These are phyloP conservation scores for Arnoldichthys spilopterus DNA, from an alignment of 2,797 vertebrate species.

Conservation along the genomic window DNA sequence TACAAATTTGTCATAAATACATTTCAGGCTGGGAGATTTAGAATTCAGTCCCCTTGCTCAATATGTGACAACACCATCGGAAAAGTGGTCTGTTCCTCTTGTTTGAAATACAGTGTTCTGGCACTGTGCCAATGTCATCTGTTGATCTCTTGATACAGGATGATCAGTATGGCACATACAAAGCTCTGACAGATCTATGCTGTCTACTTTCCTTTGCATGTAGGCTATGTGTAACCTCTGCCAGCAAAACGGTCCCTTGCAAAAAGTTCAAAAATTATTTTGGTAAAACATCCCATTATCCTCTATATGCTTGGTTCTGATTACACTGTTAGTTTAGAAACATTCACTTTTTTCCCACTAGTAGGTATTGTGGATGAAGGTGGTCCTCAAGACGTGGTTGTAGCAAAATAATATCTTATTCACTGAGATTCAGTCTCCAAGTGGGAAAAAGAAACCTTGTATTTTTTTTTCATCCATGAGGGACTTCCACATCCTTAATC, in stretches of 20 bases:
- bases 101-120: constrained; percentile 60
- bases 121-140: constrained; percentile 60
- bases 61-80: constrained; percentile 72
- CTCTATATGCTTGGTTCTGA: constrained; percentile 72
- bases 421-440: constrained; percentile 69
- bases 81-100: constrained; percentile 53
- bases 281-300: constrained; percentile 65
- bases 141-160: constrained; percentile 68
- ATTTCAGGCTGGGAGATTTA: constrained; percentile 87
- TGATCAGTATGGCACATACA: constrained; percentile 76
- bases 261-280: constrained; percentile 63
- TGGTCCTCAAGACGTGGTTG: constrained; percentile 77
- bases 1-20: constrained; percentile 94
- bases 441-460: constrained; percentile 48
- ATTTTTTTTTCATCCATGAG: constrained; percentile 25
- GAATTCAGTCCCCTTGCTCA: constrained; percentile 66
- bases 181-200: constrained; percentile 68
- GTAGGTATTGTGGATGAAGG: constrained; percentile 70
- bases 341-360: constrained; percentile 79
- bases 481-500: constrained; percentile 34
- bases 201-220: constrained; percentile 54
- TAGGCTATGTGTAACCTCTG: constrained; percentile 61
- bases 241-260: constrained; percentile 45
- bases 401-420: constrained; percentile 81
- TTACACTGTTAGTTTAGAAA: constrained; percentile 74